Percentiles rank a stretch among this genome's conserved stretches.
These are phyloP conservation scores for Elegia similella DNA, from an alignment of 2,888 invertebrate species.

Conservation along the genomic window DNA sequence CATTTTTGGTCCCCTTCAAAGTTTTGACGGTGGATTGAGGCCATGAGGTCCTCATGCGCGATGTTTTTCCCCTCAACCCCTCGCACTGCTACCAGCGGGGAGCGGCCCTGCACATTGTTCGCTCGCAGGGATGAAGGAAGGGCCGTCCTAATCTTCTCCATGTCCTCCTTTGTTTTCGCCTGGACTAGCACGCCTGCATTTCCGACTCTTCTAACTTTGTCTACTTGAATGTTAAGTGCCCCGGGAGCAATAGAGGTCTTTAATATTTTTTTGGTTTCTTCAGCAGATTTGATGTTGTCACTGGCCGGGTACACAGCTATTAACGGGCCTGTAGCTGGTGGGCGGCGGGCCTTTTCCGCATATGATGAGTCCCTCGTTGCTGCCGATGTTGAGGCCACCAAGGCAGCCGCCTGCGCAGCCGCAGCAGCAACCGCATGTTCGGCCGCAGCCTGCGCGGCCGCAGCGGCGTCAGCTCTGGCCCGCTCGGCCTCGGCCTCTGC, in stretches of 20 bases:
- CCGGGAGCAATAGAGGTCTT: conserved; percentile 7
- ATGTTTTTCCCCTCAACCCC: neutral
- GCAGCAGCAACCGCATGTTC: too few relatives aligned
- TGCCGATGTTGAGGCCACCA: too few relatives aligned
- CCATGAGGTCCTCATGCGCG: neutral
- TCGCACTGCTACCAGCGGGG: conserved; percentile 6
- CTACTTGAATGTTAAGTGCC: neutral
- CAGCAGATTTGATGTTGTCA: neutral
- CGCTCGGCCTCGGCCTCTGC: too few relatives aligned
- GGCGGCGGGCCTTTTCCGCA: too few relatives aligned
- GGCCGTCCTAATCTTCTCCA: neutral
- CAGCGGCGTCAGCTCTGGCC: too few relatives aligned
- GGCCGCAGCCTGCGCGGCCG: too few relatives aligned
- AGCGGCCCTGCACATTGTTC: neutral
- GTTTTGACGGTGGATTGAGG: neutral
- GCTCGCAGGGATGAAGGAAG: neutral
- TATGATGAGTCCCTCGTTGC: too few relatives aligned
- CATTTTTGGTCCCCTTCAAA: too few relatives aligned
- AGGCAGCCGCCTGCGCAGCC: too few relatives aligned
- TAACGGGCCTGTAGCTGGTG: neutral
- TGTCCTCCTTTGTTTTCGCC: conserved; percentile 11
- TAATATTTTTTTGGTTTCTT: conserved; percentile 8
- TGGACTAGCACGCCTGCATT: conserved; percentile 22
- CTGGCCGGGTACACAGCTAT: conserved; percentile 21
- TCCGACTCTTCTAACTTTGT: conserved; percentile 19